Evolutionary conservation across 2,113 vertebrate species (phyloP), one percentile per base, ranked within the genome.

Genomic region (Anoplopoma fimbria): DNA sequence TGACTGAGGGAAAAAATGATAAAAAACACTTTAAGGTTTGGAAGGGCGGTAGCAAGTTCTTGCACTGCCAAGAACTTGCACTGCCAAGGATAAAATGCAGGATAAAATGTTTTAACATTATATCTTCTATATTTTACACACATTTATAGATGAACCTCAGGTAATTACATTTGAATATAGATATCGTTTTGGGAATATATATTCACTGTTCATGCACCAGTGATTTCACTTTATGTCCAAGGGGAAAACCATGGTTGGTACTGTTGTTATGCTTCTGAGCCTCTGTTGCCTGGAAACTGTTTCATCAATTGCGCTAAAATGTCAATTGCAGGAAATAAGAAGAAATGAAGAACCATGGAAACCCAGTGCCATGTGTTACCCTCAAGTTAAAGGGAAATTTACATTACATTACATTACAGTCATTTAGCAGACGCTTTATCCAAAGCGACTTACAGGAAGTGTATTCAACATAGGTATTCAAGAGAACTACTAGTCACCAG

Each of bases 241-340:
- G 55, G 47, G 51, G 36, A 72, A 80, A 17, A 45, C 29, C 45
- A 72, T 8, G 1, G 55, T 40, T 27, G 14, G 23, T 27, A 68
- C 47, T 9, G 15, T 36, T 7, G 63, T 1, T n/a, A 31, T 14
- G 67, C 29, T 21, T 33, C 29, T 15, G 9, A 45, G 25, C 6
- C 62, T 25, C 53, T 78, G 87, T 84, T 90, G 81, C 86, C 73
- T 90, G 68, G 76, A 84, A 83, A 91, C 74, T 19, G 73, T 27
- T 84, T n/a, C 65, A 61, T 83, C 38, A 77, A 21, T 13, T 57
- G n/a, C 10, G 8, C 21, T 53, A 4, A 57, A 55, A 57, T 3
- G n/a, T 45, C 23, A 68, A 58, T 68, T 23, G 9, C 31, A 55
- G 29, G 34, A 68, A 51, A 77, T 15, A 29, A 6, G 10, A 10